Evolutionary conservation across 2,113 vertebrate genomes (phyloP).

Genomic region (Anolis carolinensis): DNA sequence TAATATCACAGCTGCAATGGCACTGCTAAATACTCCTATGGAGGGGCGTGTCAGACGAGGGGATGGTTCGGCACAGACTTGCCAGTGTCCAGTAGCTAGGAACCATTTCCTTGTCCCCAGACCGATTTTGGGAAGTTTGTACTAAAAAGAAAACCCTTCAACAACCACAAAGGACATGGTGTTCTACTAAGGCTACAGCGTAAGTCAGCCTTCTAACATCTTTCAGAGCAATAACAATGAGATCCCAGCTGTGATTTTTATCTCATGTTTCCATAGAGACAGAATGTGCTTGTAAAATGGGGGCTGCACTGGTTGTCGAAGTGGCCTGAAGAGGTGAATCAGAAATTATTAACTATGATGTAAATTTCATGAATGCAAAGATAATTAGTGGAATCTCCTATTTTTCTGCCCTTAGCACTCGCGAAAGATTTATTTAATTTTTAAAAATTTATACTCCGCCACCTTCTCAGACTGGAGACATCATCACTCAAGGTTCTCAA

Average conservation of each 20-base stretch:
- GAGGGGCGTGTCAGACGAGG: conserved; percentile 23
- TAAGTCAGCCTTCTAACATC: conserved; percentile 41
- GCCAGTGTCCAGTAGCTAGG: conserved; percentile 52
- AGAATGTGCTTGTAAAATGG: background rate
- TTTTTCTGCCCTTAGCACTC: background rate
- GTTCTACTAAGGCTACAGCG: conserved; percentile 17
- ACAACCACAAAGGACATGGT: conserved; percentile 26
- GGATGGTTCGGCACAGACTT: background rate
- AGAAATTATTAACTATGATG: conserved; percentile 26
- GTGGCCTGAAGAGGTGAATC: conserved; percentile 14
- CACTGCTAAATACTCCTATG: conserved; percentile 58
- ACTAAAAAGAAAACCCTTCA: background rate
- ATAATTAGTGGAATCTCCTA: background rate
- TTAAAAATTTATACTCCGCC: no score
- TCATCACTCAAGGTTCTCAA: no score
- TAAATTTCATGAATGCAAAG: conserved; percentile 49
- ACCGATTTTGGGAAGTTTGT: background rate
- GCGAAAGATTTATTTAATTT: background rate
- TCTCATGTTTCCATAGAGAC: conserved; percentile 29
- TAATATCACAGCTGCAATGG: conserved; percentile 47
- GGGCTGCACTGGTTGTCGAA: background rate
- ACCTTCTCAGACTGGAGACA: no score
- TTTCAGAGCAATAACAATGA: fast-evolving
- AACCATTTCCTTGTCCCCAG: conserved; percentile 24
- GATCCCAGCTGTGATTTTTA: conserved; percentile 15